Conservation (phyloP, 2,797 vertebrate genomes). For the Falco peregrinus region DNA sequence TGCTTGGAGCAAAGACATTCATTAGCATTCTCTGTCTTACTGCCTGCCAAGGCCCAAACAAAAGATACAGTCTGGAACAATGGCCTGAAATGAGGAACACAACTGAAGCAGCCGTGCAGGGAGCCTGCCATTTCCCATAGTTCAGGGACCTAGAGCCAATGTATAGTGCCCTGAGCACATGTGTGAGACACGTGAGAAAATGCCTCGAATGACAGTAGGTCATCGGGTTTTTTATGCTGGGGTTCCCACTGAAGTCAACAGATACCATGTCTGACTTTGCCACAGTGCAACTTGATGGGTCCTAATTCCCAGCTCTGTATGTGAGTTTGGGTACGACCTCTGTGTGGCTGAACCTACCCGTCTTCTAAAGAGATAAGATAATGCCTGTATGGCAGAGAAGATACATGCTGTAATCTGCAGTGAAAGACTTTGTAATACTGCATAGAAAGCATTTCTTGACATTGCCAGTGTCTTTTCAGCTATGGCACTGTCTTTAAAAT, state of each 20-base stretch:
- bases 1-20: neutral
- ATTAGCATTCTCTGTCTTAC: constrained; percentile 56
- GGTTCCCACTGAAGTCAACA: neutral
- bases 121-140: constrained; percentile 7
- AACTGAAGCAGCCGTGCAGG: neutral
- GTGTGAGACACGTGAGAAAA: neutral
- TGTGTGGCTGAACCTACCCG: neutral
- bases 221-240: neutral
- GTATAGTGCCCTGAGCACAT: neutral
- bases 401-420: neutral
- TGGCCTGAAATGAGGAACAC: constrained; percentile 58
- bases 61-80: constrained; percentile 62
- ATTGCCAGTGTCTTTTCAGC: constrained; percentile 22
- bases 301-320: neutral
- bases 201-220: neutral
- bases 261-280: neutral
- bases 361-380: constrained; percentile 48
- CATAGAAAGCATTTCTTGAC: neutral
- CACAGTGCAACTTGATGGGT: neutral
- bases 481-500: constrained; percentile 29
- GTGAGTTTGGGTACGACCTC: constrained; percentile 17
- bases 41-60: constrained; percentile 66
- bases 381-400: constrained; percentile 23
- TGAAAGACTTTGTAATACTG: constrained; percentile 17
- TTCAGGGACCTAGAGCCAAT: neutral